phyloP scores from a whole-genome alignment of 1,140 invertebrate genomes.

The Psix sp. region DNA sequence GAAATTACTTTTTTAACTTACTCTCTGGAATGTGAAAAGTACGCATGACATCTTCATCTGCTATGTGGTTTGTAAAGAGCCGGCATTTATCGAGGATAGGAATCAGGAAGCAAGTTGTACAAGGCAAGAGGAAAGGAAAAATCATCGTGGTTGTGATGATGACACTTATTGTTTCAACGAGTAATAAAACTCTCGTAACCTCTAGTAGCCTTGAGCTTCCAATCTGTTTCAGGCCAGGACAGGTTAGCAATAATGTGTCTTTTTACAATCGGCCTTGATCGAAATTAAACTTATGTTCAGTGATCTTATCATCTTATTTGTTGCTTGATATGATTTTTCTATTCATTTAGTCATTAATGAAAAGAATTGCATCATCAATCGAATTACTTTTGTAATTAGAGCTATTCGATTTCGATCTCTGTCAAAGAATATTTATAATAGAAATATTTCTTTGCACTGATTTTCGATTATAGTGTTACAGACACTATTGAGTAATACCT shows the following conservation, averaged over 20 bases:
- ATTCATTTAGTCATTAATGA: too few species aligned
- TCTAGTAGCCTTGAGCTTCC: too few species aligned
- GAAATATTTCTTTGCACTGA: slow-evolving; percentile 30
- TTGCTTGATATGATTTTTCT: too few species aligned
- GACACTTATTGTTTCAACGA: slow-evolving; percentile 41
- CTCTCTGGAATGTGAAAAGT: slow-evolving; percentile 41
- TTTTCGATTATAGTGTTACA: slow-evolving; percentile 32
- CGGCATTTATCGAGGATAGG: slow-evolving; percentile 43
- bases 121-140: slow-evolving; percentile 46
- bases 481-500: slow-evolving; percentile 27
- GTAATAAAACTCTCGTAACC: slow-evolving; percentile 44
- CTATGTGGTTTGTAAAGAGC: slow-evolving; percentile 28
- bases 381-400: too few species aligned
- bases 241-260: too few species aligned
- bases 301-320: too few species aligned
- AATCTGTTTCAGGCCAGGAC: too few species aligned
- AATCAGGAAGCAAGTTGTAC: slow-evolving; percentile 39
- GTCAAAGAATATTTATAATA: too few species aligned
- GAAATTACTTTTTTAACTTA: slow-evolving; percentile 25
- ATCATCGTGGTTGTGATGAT: slow-evolving; percentile 38
- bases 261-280: too few species aligned
- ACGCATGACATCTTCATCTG: slow-evolving; percentile 41
- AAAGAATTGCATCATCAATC: too few species aligned
- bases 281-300: too few species aligned
- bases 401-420: too few species aligned